Conservation (phyloP, 2,888 invertebrate species). For the Leptopterna dolabrata region DNA sequence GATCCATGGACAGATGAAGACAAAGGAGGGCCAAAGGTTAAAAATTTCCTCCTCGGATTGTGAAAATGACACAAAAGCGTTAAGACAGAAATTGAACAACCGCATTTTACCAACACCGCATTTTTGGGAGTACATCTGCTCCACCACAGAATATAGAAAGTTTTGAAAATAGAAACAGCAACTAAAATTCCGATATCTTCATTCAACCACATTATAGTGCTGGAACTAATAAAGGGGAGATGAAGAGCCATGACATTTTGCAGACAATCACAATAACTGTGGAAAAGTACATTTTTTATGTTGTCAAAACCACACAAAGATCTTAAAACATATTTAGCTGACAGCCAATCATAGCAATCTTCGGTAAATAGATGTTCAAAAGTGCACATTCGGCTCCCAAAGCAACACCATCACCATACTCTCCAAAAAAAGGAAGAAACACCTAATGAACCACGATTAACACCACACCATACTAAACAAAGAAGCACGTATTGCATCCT, state of each 20-base stretch:
- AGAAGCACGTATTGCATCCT: neutral
- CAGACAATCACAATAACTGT: neutral
- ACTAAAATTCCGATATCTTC: no score
- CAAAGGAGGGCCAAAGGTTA: no score
- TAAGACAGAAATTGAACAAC: no score
- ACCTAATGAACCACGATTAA: neutral
- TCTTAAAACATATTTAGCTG: neutral
- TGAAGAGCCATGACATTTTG: neutral
- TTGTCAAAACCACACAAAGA: neutral
- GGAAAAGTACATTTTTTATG: neutral
- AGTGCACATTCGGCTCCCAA: conserved; percentile 32
- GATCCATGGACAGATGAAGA: no score
- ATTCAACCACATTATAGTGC: no score
- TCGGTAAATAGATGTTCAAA: neutral
- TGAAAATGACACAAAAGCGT: no score
- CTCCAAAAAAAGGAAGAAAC: neutral
- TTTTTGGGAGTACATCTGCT: no score
- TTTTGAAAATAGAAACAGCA: no score
- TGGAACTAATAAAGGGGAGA: neutral
- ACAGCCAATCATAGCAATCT: neutral
- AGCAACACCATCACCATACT: conserved; percentile 17
- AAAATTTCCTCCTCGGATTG: no score
- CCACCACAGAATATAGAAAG: no score
- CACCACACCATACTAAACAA: conserved; percentile 33
- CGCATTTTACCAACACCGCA: no score